A percentile compares a stretch with the other conserved stretches of the same genome.
Evolutionary conservation across 2,888 invertebrate species (phyloP).

Genomic region (Hemistola chrysoprasaria): DNA sequence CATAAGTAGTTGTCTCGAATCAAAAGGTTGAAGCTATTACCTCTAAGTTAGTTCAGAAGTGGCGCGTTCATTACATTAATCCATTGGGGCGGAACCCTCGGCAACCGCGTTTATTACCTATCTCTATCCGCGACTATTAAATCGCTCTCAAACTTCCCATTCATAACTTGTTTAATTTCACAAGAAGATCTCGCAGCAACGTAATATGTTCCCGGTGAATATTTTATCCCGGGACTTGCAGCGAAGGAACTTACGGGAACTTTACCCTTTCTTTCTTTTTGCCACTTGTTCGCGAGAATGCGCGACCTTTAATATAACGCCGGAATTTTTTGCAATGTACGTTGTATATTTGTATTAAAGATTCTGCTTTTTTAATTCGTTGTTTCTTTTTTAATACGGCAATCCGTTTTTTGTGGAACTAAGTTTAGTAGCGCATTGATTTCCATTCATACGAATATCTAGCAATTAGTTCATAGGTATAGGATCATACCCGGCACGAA

Average conservation of each 20-base stretch:
- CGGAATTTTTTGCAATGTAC: conserved; percentile 24
- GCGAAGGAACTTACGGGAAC: conserved; percentile 31
- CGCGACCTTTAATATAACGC: conserved; percentile 50
- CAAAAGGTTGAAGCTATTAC: conserved; percentile 5
- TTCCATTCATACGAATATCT: too few species aligned
- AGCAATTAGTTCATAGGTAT: too few species aligned
- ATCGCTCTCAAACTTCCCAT: conserved; percentile 48
- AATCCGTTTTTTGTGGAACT: too few species aligned
- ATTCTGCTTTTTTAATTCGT: conserved; percentile 5
- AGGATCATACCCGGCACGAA: too few species aligned
- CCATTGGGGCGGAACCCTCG: conserved; percentile 17
- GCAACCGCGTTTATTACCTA: conserved; percentile 45
- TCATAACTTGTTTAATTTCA: conserved; percentile 64
- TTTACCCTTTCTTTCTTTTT: conserved; percentile 51
- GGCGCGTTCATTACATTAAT: conserved; percentile 16
- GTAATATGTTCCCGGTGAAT: conserved; percentile 53
- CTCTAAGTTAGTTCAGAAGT: conserved; percentile 11
- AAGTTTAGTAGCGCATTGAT: too few species aligned
- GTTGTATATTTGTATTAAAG: conserved; percentile 9
- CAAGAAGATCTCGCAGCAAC: conserved; percentile 44
- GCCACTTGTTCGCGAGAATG: conserved; percentile 46
- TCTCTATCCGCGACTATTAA: conserved; percentile 44
- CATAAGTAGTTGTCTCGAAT: background rate
- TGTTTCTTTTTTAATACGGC: too few species aligned
- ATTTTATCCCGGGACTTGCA: conserved; percentile 43